phyloP scores from a whole-genome alignment of 2,797 vertebrate species.

The Cheirogaleus major region DNA sequence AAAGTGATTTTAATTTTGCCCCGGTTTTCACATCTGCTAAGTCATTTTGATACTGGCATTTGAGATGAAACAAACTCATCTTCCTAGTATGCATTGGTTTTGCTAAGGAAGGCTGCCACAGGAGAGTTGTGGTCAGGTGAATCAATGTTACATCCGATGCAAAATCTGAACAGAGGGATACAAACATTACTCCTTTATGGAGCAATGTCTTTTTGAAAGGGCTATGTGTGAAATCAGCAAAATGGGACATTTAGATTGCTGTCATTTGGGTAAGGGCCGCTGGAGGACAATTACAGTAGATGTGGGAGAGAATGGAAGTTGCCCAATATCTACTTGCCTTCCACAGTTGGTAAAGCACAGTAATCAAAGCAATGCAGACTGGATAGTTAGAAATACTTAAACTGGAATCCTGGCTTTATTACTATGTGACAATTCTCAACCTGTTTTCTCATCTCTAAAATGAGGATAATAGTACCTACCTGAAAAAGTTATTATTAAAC shows the following conservation, averaged over 20 bases:
- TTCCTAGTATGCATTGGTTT: background rate
- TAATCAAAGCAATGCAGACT: no score
- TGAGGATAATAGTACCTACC: background rate
- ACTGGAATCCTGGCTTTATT: background rate
- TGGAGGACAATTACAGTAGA: background rate
- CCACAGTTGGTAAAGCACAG: background rate
- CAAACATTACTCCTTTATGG: background rate
- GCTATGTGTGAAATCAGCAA: background rate
- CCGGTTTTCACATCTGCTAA: background rate
- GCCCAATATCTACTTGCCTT: background rate
- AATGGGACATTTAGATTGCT: background rate
- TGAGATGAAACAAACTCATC: constrained; percentile 38
- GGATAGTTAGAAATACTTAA: background rate
- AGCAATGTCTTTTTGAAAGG: background rate
- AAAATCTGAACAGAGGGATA: background rate
- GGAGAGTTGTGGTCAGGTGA: background rate
- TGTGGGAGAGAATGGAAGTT: background rate
- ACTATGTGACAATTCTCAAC: background rate
- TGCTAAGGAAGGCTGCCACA: background rate
- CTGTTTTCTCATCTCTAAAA: background rate
- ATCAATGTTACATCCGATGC: background rate
- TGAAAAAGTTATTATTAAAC: background rate
- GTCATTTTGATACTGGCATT: constrained; percentile 18
- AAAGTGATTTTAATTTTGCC: constrained; percentile 53
- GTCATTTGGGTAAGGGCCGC: background rate